These are phyloP conservation scores for Cheilosia grossa DNA, from an alignment of 2,888 invertebrate genomes.

Conservation along the genomic window DNA sequence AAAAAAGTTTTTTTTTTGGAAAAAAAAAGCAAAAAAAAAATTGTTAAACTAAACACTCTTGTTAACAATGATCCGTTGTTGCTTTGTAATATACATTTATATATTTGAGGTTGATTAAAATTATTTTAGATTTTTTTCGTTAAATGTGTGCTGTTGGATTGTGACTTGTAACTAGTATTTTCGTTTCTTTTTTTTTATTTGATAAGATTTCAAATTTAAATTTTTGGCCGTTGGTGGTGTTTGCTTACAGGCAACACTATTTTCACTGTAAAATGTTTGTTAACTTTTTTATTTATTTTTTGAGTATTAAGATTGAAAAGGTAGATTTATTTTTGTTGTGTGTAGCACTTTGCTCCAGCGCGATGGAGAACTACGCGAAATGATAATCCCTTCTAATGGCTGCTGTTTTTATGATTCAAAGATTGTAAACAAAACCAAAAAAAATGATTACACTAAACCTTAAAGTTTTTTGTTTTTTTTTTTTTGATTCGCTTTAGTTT, in stretches of 20 bases:
- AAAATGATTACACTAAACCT: conserved; percentile 56
- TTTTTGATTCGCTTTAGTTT: conserved; percentile 38
- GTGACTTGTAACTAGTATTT: conserved; percentile 74
- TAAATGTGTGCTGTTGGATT: conserved; percentile 73
- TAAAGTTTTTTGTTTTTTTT: conserved; percentile 42
- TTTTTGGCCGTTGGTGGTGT: conserved; percentile 63
- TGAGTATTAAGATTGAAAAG: conserved; percentile 63
- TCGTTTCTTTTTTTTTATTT: conserved; percentile 51
- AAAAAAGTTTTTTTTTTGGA: conserved; percentile 23
- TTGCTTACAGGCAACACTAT: conserved; percentile 55
- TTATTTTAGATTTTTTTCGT: conserved; percentile 53
- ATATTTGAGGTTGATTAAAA: conserved; percentile 62
- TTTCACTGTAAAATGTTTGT: conserved; percentile 61
- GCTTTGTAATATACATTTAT: conserved; percentile 61
- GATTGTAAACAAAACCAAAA: conserved; percentile 43
- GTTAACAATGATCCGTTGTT: conserved; percentile 70
- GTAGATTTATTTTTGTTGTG: conserved; percentile 25
- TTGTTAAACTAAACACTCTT: conserved; percentile 61
- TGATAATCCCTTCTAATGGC: conserved; percentile 47
- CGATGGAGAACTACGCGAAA: conserved; percentile 53
- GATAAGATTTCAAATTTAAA: conserved; percentile 42
- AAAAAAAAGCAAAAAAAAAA: conserved; percentile 42
- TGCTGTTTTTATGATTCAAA: conserved; percentile 45
- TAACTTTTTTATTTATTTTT: conserved; percentile 39
- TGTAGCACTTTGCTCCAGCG: conserved; percentile 56